Base-by-base conservation (phyloP, 2,113 vertebrate species). In the Colossoma macropomum region DNA sequence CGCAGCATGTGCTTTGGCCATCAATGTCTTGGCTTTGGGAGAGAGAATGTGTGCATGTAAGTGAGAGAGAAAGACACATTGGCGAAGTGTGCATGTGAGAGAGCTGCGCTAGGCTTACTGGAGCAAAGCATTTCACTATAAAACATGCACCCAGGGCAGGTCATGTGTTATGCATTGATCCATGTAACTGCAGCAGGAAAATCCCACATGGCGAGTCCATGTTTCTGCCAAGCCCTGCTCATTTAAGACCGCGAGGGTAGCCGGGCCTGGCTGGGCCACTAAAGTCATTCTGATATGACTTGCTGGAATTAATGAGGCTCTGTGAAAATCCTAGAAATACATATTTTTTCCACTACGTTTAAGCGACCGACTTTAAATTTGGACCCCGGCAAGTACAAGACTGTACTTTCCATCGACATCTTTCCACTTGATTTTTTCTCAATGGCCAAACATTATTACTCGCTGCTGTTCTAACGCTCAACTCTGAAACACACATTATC, bases 181-280 rank as follows among this genome's bases (percentile, higher is more conserved):
- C 90, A 79, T 91, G 87, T 88, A 90, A 93, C 84, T 88, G 91
- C 68, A 87, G 87, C 85, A 81, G 78, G 81, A 89, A 92, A 91
- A 89, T 41, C 81, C 85, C 86, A 77, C 84, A 69, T 9, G 9
- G 80, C n/a, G 70, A 80, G 60, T 82, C 83, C 76, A 19, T 79
- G 85, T 84, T 84, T 30, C 78, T 77, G 84, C 85, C 77, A 65
- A 74, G 75, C 72, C 32, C 75, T 50, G 76, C n/a, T 59, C 70
- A 74, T 38, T 77, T 80, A 83, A 73, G 62, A 75, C 60, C 71
- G 52, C 52, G 65, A 75, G 79, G 48, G 71, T 45, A 30, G 48
- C 38, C 65, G 23, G 38, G 3, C 13, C 15, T 69, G 21, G 45
- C 48, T 1, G 32, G 62, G n/a, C 75, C 70, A 79, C 50, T 78